Conservation (phyloP, 2,888 invertebrate genomes). For the Andrena haemorrhoa region DNA sequence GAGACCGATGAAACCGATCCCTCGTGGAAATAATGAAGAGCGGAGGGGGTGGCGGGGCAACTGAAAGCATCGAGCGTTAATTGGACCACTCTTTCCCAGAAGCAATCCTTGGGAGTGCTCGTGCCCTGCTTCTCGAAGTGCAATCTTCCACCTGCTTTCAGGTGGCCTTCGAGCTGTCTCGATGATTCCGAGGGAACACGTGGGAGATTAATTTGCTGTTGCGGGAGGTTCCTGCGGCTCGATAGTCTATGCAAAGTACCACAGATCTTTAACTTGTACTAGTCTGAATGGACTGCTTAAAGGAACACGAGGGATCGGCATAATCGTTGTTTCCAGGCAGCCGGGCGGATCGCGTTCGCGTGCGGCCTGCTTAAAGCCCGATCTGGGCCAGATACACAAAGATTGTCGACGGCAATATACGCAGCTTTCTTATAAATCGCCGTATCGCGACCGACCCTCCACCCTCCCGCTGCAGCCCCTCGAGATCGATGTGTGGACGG, state of each 20-base stretch:
- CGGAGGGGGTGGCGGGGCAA: not conserved
- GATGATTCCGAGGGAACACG: not conserved
- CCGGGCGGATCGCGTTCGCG: constrained; percentile 75
- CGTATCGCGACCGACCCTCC: constrained; percentile 31
- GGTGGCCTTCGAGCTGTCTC: not conserved
- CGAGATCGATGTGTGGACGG: not conserved
- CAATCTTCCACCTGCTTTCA: not conserved
- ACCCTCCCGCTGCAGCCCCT: not conserved
- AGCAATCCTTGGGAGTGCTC: constrained; percentile 16
- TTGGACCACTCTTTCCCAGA: constrained; percentile 21
- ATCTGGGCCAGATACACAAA: constrained; percentile 84
- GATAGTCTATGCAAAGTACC: not conserved
- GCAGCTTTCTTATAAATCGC: constrained; percentile 69
- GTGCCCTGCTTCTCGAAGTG: not conserved
- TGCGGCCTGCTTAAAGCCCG: constrained; percentile 79
- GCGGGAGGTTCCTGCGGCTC: not conserved
- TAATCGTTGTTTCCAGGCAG: constrained; percentile 4
- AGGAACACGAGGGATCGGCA: not conserved
- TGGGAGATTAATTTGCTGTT: no score
- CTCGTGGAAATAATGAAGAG: constrained; percentile 53
- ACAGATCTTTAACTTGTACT: not conserved
- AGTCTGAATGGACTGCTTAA: not conserved
- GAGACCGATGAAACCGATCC: constrained; percentile 39
- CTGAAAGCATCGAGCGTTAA: constrained; percentile 46
- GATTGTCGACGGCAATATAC: constrained; percentile 61